Percentiles rank a stretch among this genome's conserved stretches.
Evolutionary conservation across 2,113 vertebrate genomes (phyloP).

Genomic region (Periophthalmodon schlosseri): DNA sequence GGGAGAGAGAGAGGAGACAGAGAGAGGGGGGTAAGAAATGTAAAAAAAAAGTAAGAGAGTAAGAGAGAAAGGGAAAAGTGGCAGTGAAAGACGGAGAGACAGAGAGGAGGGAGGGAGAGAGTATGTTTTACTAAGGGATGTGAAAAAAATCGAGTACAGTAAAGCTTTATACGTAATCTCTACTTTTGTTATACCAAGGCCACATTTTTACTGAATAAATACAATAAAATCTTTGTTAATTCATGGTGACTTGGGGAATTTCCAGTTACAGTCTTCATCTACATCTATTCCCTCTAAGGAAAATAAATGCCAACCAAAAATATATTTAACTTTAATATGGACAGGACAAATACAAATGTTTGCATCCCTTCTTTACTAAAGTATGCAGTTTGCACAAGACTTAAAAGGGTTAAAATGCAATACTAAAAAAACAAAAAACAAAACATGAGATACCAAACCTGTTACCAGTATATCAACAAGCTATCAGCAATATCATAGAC

Average conservation of each 20-base stretch:
- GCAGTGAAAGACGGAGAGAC: too few relatives aligned
- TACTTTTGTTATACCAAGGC: not conserved
- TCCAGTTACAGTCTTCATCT: not conserved
- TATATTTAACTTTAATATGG: not conserved
- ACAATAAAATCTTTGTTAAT: constrained; percentile 1
- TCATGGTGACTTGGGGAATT: not conserved
- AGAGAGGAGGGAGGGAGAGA: not conserved
- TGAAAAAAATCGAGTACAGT: constrained; percentile 29
- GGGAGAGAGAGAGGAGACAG: too few relatives aligned
- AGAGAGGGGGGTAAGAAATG: too few relatives aligned
- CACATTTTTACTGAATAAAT: constrained; percentile 4
- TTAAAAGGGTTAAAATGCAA: not conserved
- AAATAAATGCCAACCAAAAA: not conserved
- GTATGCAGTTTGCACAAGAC: not conserved
- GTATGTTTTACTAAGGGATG: constrained; percentile 44
- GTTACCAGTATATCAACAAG: too few relatives aligned
- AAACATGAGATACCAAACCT: too few relatives aligned
- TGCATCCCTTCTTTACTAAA: not conserved
- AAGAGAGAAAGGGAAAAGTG: too few relatives aligned
- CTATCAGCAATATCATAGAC: too few relatives aligned
- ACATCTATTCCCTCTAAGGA: not conserved
- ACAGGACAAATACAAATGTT: not conserved
- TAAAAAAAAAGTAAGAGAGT: too few relatives aligned
- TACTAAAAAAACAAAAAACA: too few relatives aligned
- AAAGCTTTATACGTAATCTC: constrained; percentile 26